These are phyloP conservation scores for Thripadectes ignobilis DNA, from an alignment of 2,797 vertebrate genomes.

Conservation along the genomic window DNA sequence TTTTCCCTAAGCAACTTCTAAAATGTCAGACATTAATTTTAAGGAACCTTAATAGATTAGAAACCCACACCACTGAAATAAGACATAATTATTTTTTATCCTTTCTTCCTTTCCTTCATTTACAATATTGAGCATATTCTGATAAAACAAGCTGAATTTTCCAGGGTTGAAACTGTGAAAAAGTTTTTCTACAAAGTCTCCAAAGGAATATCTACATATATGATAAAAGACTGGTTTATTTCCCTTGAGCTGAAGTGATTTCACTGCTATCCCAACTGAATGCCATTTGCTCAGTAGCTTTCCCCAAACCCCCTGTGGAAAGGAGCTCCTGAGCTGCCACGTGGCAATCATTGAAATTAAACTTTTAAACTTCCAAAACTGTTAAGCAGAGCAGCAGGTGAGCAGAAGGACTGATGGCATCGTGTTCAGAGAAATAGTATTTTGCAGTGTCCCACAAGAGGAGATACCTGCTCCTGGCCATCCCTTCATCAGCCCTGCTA, in stretches of 20 bases:
- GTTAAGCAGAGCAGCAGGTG: neutral
- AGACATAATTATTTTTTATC: neutral
- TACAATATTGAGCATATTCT: neutral
- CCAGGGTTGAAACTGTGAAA: neutral
- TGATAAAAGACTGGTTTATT: neutral
- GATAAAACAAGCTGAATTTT: neutral
- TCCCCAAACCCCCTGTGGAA: neutral
- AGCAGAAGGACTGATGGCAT: neutral
- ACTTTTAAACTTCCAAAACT: neutral
- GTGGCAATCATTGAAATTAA: neutral
- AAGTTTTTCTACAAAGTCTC: neutral
- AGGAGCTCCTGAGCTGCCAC: neutral
- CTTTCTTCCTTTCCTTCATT: neutral
- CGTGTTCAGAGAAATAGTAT: neutral
- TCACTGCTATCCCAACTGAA: neutral
- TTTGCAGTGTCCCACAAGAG: neutral
- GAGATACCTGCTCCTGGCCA: neutral
- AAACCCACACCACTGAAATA: neutral
- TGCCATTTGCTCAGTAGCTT: neutral
- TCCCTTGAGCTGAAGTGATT: neutral
- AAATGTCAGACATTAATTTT: slow-evolving; percentile 4
- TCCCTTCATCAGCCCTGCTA: neutral
- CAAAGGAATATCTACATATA: neutral
- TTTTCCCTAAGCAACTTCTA: neutral
- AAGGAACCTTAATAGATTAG: neutral